Evolutionary conservation across 1,140 invertebrate species (phyloP).

Genomic region (Xylocopa sonorina): DNA sequence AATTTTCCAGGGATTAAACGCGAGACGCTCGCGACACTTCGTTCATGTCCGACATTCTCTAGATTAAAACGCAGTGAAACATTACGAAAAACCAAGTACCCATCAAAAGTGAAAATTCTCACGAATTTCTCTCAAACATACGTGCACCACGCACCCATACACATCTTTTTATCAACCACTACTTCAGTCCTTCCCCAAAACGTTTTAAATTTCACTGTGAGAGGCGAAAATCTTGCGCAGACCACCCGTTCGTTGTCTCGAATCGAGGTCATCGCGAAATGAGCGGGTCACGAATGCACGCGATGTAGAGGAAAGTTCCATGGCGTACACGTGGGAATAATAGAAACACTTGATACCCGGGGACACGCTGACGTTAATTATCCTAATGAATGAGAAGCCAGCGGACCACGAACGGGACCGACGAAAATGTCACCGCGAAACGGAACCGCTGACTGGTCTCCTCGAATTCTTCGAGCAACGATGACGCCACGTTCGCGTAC

Average conservation of each 20-base stretch:
- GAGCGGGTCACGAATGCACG: constrained; percentile 15
- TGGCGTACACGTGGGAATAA: constrained; percentile 14
- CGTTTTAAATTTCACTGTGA: neutral
- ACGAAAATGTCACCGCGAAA: neutral
- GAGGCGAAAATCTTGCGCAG: neutral
- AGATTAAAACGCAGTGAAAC: too few species aligned
- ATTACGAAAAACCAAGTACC: too few species aligned
- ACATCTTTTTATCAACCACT: too few species aligned
- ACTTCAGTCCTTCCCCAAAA: neutral
- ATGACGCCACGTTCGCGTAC: neutral
- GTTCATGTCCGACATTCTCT: too few species aligned
- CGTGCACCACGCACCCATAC: too few species aligned
- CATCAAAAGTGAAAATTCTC: too few species aligned
- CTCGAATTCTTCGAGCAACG: neutral
- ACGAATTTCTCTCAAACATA: too few species aligned
- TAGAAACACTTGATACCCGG: constrained; percentile 5
- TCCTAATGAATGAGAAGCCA: constrained; percentile 24
- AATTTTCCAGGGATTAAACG: too few species aligned
- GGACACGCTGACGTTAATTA: constrained; percentile 38
- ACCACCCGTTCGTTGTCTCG: neutral
- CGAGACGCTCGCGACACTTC: neutral
- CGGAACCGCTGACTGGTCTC: too few species aligned
- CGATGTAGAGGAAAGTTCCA: neutral
- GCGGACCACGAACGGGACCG: neutral
- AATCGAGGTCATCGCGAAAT: constrained; percentile 1